Evolutionary conservation across 2,888 invertebrate species (phyloP).

Genomic region (Diploptera punctata): DNA sequence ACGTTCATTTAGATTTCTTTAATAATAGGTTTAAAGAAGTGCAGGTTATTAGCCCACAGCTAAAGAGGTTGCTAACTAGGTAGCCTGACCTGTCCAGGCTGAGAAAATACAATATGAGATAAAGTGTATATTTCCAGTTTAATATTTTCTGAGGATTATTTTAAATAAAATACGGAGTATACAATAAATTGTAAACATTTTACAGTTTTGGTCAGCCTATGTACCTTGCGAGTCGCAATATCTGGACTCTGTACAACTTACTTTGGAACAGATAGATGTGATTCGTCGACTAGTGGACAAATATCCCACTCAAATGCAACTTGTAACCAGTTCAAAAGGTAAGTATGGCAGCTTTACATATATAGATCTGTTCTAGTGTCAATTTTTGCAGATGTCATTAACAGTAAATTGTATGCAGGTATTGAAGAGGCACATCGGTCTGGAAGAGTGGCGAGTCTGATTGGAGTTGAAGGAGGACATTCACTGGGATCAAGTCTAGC

Average conservation of each 20-base stretch:
- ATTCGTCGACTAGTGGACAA: conserved; percentile 63
- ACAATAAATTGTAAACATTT: conserved; percentile 44
- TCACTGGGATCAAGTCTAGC: conserved; percentile 89
- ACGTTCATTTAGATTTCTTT: too few relatives aligned
- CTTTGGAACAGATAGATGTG: conserved; percentile 71
- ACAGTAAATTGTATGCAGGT: conserved; percentile 62
- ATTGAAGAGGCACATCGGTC: conserved; percentile 70
- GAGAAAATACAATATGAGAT: too few relatives aligned
- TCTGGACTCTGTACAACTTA: conserved; percentile 70
- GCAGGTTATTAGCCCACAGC: too few relatives aligned
- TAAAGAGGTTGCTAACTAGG: too few relatives aligned
- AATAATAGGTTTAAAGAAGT: too few relatives aligned
- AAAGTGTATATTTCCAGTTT: too few relatives aligned
- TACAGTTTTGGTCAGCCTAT: conserved; percentile 68
- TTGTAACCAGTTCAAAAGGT: conserved; percentile 63
- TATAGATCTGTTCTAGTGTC: too few relatives aligned
- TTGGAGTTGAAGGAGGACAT: conserved; percentile 93
- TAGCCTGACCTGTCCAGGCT: too few relatives aligned
- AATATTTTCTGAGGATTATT: too few relatives aligned
- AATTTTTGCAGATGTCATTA: too few relatives aligned
- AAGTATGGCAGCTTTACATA: conserved; percentile 40
- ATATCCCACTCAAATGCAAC: conserved; percentile 58
- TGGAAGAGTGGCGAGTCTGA: conserved; percentile 85
- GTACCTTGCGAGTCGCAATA: conserved; percentile 69
- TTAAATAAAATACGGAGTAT: neutral